phyloP scores from a whole-genome alignment of 1,140 invertebrate genomes.

The Idris sp. region DNA sequence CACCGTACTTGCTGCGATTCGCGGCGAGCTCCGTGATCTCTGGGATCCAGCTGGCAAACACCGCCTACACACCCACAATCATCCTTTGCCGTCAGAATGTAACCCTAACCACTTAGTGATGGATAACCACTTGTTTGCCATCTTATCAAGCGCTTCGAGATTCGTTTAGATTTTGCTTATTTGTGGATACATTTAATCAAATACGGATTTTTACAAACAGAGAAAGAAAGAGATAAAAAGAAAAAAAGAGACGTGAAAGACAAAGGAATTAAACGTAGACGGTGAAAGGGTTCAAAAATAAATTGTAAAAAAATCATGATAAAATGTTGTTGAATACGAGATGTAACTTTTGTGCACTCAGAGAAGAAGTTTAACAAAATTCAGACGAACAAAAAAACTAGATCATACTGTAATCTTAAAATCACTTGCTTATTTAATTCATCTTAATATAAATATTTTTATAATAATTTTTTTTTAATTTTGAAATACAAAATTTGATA shows the following conservation, averaged over 20 bases:
- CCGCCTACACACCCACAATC: conserved; percentile 88
- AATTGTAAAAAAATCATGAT: conserved; percentile 21
- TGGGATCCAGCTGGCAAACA: conserved; percentile 99
- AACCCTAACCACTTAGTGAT: conserved; percentile 66
- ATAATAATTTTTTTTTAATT: too few species aligned
- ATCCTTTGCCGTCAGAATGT: conserved; percentile 76
- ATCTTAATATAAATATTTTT: background rate
- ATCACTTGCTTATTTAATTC: background rate
- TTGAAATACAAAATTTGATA: too few species aligned
- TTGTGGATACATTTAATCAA: conserved; percentile 45
- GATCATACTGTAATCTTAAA: conserved; percentile 19
- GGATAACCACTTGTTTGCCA: conserved; percentile 53
- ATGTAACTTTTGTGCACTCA: conserved; percentile 28
- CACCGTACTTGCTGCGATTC: conserved; percentile 98
- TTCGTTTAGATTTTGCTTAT: conserved; percentile 47
- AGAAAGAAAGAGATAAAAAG: too few species aligned
- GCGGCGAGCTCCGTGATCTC: conserved; percentile 99
- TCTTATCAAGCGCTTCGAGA: conserved; percentile 53
- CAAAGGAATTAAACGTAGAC: conserved; percentile 42
- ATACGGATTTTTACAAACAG: conserved; percentile 26
- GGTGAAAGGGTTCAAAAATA: conserved; percentile 29
- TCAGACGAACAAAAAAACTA: conserved; percentile 31
- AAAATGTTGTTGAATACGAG: conserved; percentile 23
- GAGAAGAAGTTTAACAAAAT: conserved; percentile 41
- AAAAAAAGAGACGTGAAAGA: conserved; percentile 35